phyloP scores from a whole-genome alignment of 1,140 invertebrate species.

The Drosophila tsacasi region DNA sequence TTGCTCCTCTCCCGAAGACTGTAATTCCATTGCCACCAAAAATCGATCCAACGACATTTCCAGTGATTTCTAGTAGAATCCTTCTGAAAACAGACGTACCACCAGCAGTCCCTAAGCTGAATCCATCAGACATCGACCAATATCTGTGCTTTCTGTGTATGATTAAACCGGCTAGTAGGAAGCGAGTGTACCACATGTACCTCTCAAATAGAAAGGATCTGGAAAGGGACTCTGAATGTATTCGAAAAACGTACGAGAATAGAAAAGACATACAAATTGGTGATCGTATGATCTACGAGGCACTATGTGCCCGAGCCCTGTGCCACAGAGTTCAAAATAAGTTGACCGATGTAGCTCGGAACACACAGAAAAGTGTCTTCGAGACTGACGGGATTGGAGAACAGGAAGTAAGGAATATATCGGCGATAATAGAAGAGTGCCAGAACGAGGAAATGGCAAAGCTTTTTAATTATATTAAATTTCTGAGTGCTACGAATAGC shows the following conservation, averaged over 20 bases:
- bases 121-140: not conserved
- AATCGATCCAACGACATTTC: slow-evolving; percentile 18
- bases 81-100: slow-evolving; percentile 27
- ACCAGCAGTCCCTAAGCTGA: not conserved
- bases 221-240: not conserved
- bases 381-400: not conserved
- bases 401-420: not conserved
- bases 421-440: not conserved
- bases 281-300: not conserved
- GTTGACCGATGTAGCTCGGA: slow-evolving; percentile 18
- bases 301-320: slow-evolving; percentile 17
- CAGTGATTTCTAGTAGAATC: slow-evolving; percentile 25
- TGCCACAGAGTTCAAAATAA: slow-evolving; percentile 3
- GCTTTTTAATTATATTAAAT: slow-evolving; percentile 29
- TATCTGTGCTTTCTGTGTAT: slow-evolving; percentile 14
- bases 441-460: slow-evolving; percentile 13
- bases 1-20: not conserved
- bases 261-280: slow-evolving; percentile 11
- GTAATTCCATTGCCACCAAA: not conserved
- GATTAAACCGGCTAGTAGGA: not conserved
- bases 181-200: slow-evolving; percentile 24
- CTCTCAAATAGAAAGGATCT: slow-evolving; percentile 5
- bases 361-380: slow-evolving; percentile 26
- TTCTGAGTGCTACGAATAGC: slow-evolving; percentile 20
- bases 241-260: slow-evolving; percentile 15